Conservation (phyloP, 2,113 vertebrate species). For the Gallinago undulata region DNA sequence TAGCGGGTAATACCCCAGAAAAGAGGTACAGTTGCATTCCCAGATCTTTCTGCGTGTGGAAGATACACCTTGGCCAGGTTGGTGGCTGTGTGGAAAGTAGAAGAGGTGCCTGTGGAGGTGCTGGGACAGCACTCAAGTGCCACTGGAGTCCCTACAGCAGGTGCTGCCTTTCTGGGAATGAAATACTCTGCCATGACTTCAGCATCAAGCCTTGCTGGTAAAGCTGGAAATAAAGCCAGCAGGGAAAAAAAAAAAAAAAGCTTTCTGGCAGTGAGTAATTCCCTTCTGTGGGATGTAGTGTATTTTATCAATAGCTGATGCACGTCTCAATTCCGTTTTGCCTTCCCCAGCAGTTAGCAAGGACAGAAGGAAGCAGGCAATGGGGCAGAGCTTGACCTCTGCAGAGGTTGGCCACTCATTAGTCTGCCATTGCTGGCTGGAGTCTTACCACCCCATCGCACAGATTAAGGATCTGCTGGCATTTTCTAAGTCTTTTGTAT, state of each 20-base stretch:
- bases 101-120: neutral
- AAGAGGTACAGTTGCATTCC: neutral
- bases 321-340: neutral
- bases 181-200: neutral
- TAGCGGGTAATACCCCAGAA: neutral
- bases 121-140: neutral
- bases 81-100: neutral
- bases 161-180: neutral
- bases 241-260: neutral
- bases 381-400: neutral
- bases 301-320: neutral
- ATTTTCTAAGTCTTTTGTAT: neutral
- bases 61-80: neutral
- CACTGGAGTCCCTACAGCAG: neutral
- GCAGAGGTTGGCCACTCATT: neutral
- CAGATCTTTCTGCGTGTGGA: neutral
- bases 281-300: neutral
- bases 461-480: neutral
- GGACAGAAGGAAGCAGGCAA: neutral
- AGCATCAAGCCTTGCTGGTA: neutral
- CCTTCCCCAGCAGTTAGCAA: neutral
- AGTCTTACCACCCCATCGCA: neutral
- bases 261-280: neutral
- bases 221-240: neutral
- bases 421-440: neutral